These are phyloP conservation scores for Heliothis virescens DNA, from an alignment of 1,140 invertebrate species.

Conservation along the genomic window DNA sequence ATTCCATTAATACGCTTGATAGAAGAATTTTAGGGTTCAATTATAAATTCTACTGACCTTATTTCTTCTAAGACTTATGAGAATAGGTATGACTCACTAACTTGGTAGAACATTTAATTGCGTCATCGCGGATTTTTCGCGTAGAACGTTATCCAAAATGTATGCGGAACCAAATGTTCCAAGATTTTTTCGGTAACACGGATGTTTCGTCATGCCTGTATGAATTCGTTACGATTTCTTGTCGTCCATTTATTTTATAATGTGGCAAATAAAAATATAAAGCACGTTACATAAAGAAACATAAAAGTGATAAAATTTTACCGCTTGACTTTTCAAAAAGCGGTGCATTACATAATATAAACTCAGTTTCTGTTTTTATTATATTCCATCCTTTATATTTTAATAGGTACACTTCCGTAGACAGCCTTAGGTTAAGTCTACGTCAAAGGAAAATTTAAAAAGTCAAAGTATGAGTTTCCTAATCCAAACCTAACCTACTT, in stretches of 20 bases:
- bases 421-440: no score
- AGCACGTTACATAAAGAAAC: slow-evolving; percentile 23
- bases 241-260: slow-evolving; percentile 48
- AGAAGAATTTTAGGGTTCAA: slow-evolving; percentile 61
- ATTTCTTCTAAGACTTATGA: neutral
- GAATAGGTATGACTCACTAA: neutral
- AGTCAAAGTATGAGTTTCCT: no score
- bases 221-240: slow-evolving; percentile 57
- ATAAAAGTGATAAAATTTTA: slow-evolving; percentile 18
- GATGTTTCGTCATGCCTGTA: slow-evolving; percentile 53
- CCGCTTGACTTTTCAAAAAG: no score
- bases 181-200: slow-evolving; percentile 40
- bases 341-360: neutral
- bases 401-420: no score
- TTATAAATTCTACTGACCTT: neutral
- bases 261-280: slow-evolving; percentile 46
- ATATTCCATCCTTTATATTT: no score
- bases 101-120: neutral
- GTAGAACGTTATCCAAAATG: neutral
- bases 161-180: slow-evolving; percentile 37
- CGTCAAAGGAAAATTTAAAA: no score
- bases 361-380: neutral
- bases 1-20: slow-evolving; percentile 72
- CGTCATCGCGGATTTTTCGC: neutral
- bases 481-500: no score